These are phyloP conservation scores for Neoascia interrupta DNA, from an alignment of 2,888 invertebrate genomes.

Conservation along the genomic window DNA sequence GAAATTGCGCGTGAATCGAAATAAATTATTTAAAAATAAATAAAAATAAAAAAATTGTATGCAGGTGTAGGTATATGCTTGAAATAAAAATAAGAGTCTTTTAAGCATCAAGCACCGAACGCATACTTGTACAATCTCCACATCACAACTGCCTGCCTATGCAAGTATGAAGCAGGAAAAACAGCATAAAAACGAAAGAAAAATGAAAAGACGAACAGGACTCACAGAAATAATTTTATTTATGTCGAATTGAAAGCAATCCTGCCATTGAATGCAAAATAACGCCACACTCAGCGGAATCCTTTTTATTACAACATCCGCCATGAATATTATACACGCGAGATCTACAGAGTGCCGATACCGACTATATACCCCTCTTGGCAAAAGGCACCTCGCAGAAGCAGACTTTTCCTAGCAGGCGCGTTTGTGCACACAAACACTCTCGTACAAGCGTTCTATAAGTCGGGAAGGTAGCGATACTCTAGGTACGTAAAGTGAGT, in stretches of 20 bases:
- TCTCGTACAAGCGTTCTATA: too few species aligned
- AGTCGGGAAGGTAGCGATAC: too few species aligned
- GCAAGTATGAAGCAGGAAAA: conserved; percentile 22
- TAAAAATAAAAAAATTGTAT: conserved; percentile 35
- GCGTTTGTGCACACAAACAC: conserved; percentile 5
- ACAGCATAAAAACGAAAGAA: conserved; percentile 4
- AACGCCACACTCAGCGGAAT: conserved; percentile 67
- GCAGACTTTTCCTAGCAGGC: not conserved
- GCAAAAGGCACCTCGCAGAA: too few species aligned
- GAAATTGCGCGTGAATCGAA: conserved; percentile 41
- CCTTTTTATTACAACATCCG: conserved; percentile 68
- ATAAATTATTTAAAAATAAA: conserved; percentile 60
- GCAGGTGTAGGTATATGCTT: not conserved
- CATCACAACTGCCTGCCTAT: too few species aligned
- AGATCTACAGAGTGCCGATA: conserved; percentile 11
- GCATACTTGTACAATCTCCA: not conserved
- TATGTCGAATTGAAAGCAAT: conserved; percentile 67
- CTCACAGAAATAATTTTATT: conserved; percentile 67
- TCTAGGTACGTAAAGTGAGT: not conserved
- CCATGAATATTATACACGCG: conserved; percentile 62
- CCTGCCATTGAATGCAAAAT: conserved; percentile 67
- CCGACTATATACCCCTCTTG: not conserved
- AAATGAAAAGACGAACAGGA: conserved; percentile 37
- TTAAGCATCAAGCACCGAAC: conserved; percentile 24
- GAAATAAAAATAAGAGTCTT: conserved; percentile 2